These are phyloP conservation scores for Pristiophorus japonicus DNA, from an alignment of 2,113 vertebrate species.

Conservation along the genomic window DNA sequence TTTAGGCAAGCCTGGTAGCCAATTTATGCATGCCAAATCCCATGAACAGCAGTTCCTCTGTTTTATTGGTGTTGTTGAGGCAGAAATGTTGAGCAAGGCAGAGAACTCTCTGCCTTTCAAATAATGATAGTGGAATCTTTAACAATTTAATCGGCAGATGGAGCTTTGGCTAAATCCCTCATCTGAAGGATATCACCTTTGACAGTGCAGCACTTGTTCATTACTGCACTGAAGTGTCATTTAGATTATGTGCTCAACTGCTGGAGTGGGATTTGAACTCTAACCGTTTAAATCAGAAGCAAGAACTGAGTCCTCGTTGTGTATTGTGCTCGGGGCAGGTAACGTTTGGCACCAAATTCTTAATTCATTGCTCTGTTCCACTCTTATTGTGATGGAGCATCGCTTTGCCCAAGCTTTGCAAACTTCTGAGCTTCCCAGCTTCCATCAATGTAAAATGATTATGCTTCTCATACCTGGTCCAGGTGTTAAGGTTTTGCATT, in stretches of 20 bases:
- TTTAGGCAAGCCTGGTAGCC: too few species aligned
- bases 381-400: neutral
- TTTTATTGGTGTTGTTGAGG: neutral
- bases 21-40: neutral
- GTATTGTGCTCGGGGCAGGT: neutral
- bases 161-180: neutral
- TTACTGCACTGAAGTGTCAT: neutral
- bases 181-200: neutral
- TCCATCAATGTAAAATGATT: neutral
- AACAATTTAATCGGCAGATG: neutral
- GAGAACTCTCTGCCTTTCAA: neutral
- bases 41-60: neutral
- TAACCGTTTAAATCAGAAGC: neutral
- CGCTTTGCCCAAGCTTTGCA: too few species aligned
- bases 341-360: neutral
- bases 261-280: neutral
- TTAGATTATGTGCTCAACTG: neutral
- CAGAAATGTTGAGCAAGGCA: neutral
- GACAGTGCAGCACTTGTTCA: neutral
- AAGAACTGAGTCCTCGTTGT: neutral
- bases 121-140: neutral
- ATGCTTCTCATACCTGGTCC: neutral
- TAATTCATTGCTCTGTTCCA: neutral
- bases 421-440: neutral
- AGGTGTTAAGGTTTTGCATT: neutral